A percentile compares a stretch with the other conserved stretches of the same genome.
These are phyloP conservation scores for Panzeria rudis DNA, from an alignment of 2,888 invertebrate genomes.

Conservation along the genomic window DNA sequence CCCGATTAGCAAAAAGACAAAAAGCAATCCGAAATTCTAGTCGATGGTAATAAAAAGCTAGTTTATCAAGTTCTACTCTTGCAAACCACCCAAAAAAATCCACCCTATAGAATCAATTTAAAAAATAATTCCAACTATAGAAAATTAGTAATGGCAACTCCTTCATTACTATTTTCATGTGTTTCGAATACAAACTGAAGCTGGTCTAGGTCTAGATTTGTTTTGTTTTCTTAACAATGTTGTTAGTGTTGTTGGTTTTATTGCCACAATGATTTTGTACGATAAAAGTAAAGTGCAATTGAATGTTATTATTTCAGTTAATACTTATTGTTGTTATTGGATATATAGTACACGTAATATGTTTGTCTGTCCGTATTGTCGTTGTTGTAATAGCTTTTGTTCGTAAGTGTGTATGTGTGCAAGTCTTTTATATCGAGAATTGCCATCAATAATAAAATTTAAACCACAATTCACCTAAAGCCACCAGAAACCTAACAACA, in stretches of 20 bases:
- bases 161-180: slow-evolving; percentile 32
- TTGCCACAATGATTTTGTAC: slow-evolving; percentile 62
- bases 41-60: no score
- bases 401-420: slow-evolving; percentile 18
- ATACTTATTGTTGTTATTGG: slow-evolving; percentile 72
- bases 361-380: slow-evolving; percentile 70
- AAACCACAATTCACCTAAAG: slow-evolving; percentile 74
- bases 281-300: slow-evolving; percentile 73
- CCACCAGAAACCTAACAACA: slow-evolving; percentile 39
- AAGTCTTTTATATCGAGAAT: slow-evolving; percentile 70
- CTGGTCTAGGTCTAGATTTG: slow-evolving; percentile 36
- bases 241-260: slow-evolving; percentile 41
- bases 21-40: no score
- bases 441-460: slow-evolving; percentile 75
- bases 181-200: slow-evolving; percentile 31
- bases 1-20: no score
- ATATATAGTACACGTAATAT: slow-evolving; percentile 74
- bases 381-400: slow-evolving; percentile 72
- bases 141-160: slow-evolving; percentile 63
- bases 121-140: neutral
- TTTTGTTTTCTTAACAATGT: slow-evolving; percentile 55
- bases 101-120: neutral
- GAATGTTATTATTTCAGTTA: slow-evolving; percentile 73
- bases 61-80: no score
- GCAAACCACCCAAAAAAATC: neutral